Evolutionary conservation across 2,113 vertebrate genomes (phyloP).

Genomic region (Bubo scandiacus): DNA sequence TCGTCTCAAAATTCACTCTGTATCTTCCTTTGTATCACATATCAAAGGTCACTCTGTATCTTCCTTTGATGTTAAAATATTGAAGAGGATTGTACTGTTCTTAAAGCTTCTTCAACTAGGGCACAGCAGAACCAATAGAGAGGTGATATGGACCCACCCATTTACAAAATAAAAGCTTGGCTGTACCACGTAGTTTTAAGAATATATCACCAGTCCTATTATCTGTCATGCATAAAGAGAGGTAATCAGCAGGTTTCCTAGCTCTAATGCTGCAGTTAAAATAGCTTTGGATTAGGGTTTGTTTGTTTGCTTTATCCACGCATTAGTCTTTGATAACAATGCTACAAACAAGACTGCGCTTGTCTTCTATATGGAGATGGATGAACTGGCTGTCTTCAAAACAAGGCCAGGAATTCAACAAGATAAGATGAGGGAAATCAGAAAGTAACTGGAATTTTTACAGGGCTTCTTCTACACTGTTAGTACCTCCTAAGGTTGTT

Average conservation of each 20-base stretch:
- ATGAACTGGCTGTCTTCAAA: conserved; percentile 11
- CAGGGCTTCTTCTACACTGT: neutral
- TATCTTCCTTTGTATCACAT: neutral
- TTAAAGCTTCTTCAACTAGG: neutral
- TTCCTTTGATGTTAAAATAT: neutral
- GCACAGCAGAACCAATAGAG: neutral
- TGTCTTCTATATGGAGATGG: conserved; percentile 64
- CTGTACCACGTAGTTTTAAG: neutral
- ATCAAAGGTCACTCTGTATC: neutral
- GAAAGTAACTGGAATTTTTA: conserved; percentile 39
- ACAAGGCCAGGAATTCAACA: conserved; percentile 25
- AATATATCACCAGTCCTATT: neutral
- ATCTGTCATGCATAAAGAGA: neutral
- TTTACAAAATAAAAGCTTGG: neutral
- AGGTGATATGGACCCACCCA: neutral
- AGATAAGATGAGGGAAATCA: conserved; percentile 47
- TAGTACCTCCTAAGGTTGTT: neutral
- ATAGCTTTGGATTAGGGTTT: conserved; percentile 42
- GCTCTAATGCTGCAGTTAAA: conserved; percentile 16
- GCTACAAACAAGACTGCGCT: conserved; percentile 14
- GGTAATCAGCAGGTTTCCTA: neutral
- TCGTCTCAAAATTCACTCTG: neutral
- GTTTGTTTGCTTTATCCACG: conserved; percentile 52
- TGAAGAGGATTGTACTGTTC: neutral
- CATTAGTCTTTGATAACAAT: conserved; percentile 45